Percentiles rank a stretch among this genome's conserved stretches.
phyloP scores from a whole-genome alignment of 2,888 invertebrate species.

The Drosophila pegasa region DNA sequence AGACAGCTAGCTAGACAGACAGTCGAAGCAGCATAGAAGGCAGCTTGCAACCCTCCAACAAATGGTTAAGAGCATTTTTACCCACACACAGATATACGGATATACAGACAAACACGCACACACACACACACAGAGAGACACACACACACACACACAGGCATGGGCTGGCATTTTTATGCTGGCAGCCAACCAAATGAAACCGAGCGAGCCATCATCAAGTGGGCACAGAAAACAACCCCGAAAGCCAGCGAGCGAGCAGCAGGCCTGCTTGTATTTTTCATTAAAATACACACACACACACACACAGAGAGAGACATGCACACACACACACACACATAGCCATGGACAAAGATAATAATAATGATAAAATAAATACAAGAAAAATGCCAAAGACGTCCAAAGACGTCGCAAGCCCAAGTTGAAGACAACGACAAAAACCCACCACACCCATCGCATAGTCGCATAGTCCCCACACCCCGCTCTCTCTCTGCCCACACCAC shows the following conservation, averaged over 20 bases:
- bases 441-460: background rate
- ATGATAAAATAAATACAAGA: constrained; percentile 83
- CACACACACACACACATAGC: constrained; percentile 58
- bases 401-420: constrained; percentile 13
- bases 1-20: constrained; percentile 45
- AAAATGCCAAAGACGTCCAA: constrained; percentile 61
- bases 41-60: constrained; percentile 70
- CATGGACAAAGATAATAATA: constrained; percentile 84
- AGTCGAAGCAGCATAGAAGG: constrained; percentile 52
- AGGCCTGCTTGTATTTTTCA: constrained; percentile 62
- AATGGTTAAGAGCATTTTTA: constrained; percentile 77
- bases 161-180: constrained; percentile 70
- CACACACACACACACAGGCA: constrained; percentile 22
- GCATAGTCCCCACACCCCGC: background rate
- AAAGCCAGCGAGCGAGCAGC: constrained; percentile 22
- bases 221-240: constrained; percentile 73
- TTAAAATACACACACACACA: constrained; percentile 53
- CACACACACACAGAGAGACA: constrained; percentile 23
- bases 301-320: constrained; percentile 18
- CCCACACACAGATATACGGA: constrained; percentile 31
- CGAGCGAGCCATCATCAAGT: constrained; percentile 73
- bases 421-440: constrained; percentile 6
- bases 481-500: constrained; percentile 9
- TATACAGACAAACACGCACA: constrained; percentile 22
- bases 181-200: constrained; percentile 76